Conservation (phyloP, 92 coral and sea anemone genomes). For the Anthopleura xanthogrammica region DNA sequence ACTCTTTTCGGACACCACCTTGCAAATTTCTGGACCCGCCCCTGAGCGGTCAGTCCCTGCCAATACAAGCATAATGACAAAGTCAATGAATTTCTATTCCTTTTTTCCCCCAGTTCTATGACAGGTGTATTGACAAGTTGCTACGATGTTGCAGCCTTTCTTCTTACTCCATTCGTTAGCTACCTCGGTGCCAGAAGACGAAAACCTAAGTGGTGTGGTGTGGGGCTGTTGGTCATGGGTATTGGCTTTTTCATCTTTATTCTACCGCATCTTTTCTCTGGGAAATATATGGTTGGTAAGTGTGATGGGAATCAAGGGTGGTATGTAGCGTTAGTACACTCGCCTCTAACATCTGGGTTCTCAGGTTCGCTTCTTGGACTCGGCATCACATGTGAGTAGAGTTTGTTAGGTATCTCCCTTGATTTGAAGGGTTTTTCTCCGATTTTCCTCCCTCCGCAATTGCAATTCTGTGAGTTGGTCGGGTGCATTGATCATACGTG, state of each 20-base stretch:
- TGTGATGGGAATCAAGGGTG: background rate
- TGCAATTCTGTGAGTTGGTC: no score
- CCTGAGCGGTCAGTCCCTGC: no score
- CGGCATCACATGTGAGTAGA: background rate
- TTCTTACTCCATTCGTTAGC: constrained; percentile 65
- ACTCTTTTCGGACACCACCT: no score
- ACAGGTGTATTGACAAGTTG: constrained; percentile 74
- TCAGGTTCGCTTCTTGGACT: no score
- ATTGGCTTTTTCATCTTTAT: constrained; percentile 67
- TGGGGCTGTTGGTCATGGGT: constrained; percentile 68
- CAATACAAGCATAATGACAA: background rate
- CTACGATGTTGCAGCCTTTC: constrained; percentile 70
- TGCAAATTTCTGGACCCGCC: no score
- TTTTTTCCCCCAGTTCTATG: constrained; percentile 43
- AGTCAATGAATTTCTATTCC: background rate
- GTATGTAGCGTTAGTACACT: no score
- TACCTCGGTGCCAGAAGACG: constrained; percentile 75
- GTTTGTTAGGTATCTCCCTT: no score
- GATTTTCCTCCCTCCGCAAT: no score
- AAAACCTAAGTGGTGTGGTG: constrained; percentile 81
- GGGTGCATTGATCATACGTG: no score
- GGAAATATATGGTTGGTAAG: constrained; percentile 72
- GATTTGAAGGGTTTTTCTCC: no score
- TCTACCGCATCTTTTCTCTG: constrained; percentile 76
- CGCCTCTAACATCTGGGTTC: no score